Conservation (phyloP, 1,140 invertebrate genomes). For the Protaetia brevitarsis region DNA sequence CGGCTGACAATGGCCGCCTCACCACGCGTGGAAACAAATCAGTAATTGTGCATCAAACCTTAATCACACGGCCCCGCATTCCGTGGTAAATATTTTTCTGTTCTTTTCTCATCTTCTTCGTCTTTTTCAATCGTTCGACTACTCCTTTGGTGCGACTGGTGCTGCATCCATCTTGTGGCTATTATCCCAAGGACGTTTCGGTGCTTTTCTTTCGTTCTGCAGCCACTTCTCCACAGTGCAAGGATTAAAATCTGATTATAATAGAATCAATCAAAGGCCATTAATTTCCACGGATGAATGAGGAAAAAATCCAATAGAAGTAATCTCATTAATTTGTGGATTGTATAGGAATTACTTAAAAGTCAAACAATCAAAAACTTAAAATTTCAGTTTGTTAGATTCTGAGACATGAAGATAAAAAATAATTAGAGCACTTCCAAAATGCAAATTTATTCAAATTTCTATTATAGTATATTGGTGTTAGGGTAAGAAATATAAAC, state of each 20-base stretch:
- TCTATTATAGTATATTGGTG: too few species aligned
- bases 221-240: neutral
- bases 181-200: neutral
- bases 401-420: too few species aligned
- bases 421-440: too few species aligned
- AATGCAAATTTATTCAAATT: too few species aligned
- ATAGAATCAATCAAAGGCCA: neutral
- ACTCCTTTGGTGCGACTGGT: neutral
- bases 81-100: slow-evolving; percentile 19
- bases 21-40: slow-evolving; percentile 42
- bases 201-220: neutral
- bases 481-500: too few species aligned
- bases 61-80: slow-evolving; percentile 24
- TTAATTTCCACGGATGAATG: too few species aligned
- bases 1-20: slow-evolving; percentile 38
- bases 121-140: slow-evolving; percentile 11
- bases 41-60: slow-evolving; percentile 38
- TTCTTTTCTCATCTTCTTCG: slow-evolving; percentile 16
- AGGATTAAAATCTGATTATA: slow-evolving; percentile 1
- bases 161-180: neutral
- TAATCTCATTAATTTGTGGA: too few species aligned
- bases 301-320: too few species aligned
- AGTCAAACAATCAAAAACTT: too few species aligned
- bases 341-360: too few species aligned
- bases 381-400: too few species aligned